Percentiles rank a stretch among this genome's conserved stretches.
phyloP scores from a whole-genome alignment of 2,888 invertebrate species.

The Ennomos erosarius region DNA sequence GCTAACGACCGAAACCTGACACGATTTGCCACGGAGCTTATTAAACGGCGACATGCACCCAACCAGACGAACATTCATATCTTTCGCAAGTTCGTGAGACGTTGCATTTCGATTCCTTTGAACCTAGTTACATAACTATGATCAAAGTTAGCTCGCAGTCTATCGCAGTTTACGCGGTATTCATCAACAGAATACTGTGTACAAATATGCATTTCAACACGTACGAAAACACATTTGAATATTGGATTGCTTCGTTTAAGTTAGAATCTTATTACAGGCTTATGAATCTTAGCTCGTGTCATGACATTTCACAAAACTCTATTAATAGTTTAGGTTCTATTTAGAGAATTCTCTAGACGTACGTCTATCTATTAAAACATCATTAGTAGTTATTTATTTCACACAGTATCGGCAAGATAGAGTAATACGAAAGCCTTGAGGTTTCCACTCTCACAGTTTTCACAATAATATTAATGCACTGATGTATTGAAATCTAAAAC shows the following conservation, averaged over 20 bases:
- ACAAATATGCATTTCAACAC: slow-evolving; percentile 5
- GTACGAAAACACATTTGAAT: slow-evolving; percentile 10
- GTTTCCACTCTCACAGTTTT: too few species aligned
- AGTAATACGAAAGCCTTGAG: too few species aligned
- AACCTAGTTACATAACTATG: neutral
- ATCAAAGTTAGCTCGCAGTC: slow-evolving; percentile 5
- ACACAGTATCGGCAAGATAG: too few species aligned
- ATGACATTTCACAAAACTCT: neutral
- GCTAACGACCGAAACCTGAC: slow-evolving; percentile 80
- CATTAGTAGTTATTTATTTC: too few species aligned
- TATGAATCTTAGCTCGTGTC: neutral
- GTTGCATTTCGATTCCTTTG: slow-evolving; percentile 24
- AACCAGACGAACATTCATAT: slow-evolving; percentile 46
- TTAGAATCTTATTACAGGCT: slow-evolving; percentile 4
- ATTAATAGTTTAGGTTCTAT: neutral
- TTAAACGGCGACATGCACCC: slow-evolving; percentile 65
- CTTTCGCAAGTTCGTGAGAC: slow-evolving; percentile 29
- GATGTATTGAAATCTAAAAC: too few species aligned
- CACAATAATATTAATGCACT: too few species aligned
- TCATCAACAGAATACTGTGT: slow-evolving; percentile 2
- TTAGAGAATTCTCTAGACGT: too few species aligned
- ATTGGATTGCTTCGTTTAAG: neutral
- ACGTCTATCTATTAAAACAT: too few species aligned
- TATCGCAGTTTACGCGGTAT: slow-evolving; percentile 8
- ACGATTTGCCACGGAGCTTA: slow-evolving; percentile 61